Percentiles rank a stretch among this genome's conserved stretches.
phyloP scores from a whole-genome alignment of 64 coral and sea anemone species.

The Porites australiensis region DNA sequence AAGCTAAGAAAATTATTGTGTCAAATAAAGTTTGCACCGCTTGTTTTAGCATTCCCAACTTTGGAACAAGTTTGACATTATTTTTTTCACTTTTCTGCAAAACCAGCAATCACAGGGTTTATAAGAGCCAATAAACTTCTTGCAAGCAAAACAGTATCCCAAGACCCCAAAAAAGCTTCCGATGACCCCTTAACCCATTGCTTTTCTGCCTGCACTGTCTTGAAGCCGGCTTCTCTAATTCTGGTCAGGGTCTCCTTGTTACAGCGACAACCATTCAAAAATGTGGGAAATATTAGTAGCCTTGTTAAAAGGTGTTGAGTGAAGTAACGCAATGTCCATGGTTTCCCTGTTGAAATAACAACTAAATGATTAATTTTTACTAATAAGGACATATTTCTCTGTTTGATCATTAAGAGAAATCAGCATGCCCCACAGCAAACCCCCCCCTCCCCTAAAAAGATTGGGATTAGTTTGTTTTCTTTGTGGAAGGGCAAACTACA shows the following conservation, averaged over 20 bases:
- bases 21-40: no score
- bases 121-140: background rate
- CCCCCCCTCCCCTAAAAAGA: no score
- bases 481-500: no score
- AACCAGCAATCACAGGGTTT: background rate
- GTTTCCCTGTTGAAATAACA: background rate
- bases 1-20: no score
- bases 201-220: background rate
- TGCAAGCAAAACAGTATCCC: background rate
- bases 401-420: no score
- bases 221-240: background rate
- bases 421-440: no score
- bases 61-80: no score
- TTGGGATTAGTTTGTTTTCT: no score
- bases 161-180: background rate
- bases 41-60: no score
- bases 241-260: background rate
- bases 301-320: background rate
- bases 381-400: no score
- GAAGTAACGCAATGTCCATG: conserved; percentile 5
- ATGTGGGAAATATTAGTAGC: background rate
- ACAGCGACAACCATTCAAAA: conserved; percentile 17
- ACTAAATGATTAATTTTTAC: no score
- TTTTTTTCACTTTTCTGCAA: background rate
- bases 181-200: background rate